Base-by-base conservation (phyloP, 53 echinoderm and acorn worm genomes). In the Apostichopus leukothele region DNA sequence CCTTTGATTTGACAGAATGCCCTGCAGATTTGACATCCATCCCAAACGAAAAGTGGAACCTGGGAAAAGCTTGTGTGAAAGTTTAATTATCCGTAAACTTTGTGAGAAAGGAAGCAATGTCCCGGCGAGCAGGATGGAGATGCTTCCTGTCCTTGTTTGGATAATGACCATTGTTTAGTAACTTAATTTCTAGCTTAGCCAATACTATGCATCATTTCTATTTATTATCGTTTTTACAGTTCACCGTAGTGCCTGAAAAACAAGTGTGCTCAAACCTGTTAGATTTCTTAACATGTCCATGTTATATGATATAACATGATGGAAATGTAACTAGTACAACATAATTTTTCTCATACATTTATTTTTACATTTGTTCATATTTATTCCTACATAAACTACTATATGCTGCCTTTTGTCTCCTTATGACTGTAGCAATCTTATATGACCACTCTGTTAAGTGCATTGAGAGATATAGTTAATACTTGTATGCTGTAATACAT, bases 1-100 rank as follows among this genome's bases (percentile, higher is more conserved):
- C 9, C 75, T 53, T 89, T 16, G 7, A 77, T 18, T 53, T 89
- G 57, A 12, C 75, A 92, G 92, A 88, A 74, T 92, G 92, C 75
- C 92, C 92, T 14, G 86, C 75, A 59, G 83, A 92, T 83, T 83
- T 90, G 75, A 73, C 60, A 21, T 78, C 81, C 51, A 86, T 92
- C 13, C 75, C 88, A 6, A n/a, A 51, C 5, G 92, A 90, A 7
- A 90, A 87, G 53, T 79, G 83, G 87, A 73, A 53, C 55, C 53
- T 67, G 8, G 90, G 87, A 60, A 75, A 90, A 55, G 90, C 90
- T 27, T 92, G 92, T 75, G 67, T 85, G 66, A 67, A 85, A 5
- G 50, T 85, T 50, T 75, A 75, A 19, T 71, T 71, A 19, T 71
- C 71, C 20, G 20, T 51, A 21, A 4, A 8, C 23, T 51, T 6